phyloP scores from a whole-genome alignment of 2,888 invertebrate species.

The Pachydiplax longipennis region DNA sequence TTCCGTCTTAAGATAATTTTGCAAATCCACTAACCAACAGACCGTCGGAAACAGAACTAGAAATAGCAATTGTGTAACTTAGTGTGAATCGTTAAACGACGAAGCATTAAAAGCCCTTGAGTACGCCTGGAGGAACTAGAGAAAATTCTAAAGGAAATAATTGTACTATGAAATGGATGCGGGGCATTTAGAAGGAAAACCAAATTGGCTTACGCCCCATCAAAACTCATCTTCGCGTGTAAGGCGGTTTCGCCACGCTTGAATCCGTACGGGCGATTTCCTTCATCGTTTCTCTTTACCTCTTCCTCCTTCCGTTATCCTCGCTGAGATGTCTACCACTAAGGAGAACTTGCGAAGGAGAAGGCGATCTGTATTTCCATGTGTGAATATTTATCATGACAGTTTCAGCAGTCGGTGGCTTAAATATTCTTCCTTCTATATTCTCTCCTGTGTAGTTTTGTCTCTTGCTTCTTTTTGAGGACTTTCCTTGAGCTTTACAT shows the following conservation, averaged over 20 bases:
- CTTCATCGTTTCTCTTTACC: not conserved
- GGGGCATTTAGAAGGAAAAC: not conserved
- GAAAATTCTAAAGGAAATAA: not conserved
- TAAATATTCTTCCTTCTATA: no score
- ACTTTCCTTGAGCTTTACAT: no score
- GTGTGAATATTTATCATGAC: not conserved
- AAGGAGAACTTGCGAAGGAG: not conserved
- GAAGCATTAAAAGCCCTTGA: no score
- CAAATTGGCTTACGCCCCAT: constrained; percentile 9
- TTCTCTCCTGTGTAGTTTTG: no score
- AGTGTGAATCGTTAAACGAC: no score
- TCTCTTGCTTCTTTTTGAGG: no score
- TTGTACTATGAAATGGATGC: not conserved
- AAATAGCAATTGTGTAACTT: no score
- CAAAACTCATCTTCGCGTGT: not conserved
- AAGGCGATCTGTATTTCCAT: not conserved
- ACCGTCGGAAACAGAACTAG: no score
- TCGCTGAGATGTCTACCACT: not conserved
- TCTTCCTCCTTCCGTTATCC: not conserved
- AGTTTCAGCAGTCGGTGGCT: not conserved
- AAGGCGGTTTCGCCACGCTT: not conserved
- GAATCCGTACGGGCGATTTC: not conserved
- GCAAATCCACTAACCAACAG: no score
- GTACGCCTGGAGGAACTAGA: not conserved
- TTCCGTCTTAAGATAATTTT: no score